Base-by-base conservation (phyloP, 2,113 vertebrate genomes). In the Cryptotis parvus region DNA sequence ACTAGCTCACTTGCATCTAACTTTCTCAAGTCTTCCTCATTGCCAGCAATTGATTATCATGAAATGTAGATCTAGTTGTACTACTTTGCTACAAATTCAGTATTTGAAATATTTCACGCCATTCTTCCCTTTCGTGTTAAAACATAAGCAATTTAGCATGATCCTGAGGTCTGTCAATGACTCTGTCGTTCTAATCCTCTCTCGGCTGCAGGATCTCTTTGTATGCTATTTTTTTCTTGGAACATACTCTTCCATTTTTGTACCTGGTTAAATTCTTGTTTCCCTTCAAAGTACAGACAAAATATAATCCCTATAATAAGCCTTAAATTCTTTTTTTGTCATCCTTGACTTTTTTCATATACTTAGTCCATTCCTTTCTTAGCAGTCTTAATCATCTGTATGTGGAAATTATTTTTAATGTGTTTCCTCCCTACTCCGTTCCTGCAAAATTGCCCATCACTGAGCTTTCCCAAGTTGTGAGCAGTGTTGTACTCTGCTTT, bases 51-150 rank as follows among this genome's bases (percentile, higher is more conserved):
- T 78, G 27, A 43, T 45, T 52, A 85, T 93, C 72, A 76, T 68
- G 37, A 70, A 86, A 37, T 66, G 72, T 22, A 63, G 43, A 76
- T 63, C 66, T 52, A 6, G 12, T 78, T 70, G 5, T 45, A 27
- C 63, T 79, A 86, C 41, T 91, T 91, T 26, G 14, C 61, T 43
- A n/a, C n/a, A n/a, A n/a, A 35, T 78, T 76, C 55, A 58, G 15
- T 58, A 58, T 24, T 58, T 24, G 24, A 92, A 22, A 87, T 22
- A 8, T 74, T 76, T 74, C 35, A 37, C 15, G 4, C 10, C 26
- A 9, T 61, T 85, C 33, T 45, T 37, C 14, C 16, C n/a, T 83
- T 76, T 16, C 15, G 80, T 15, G 1, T 69, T 84, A 66, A 86
- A 85, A 27, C 26, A 9, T 79, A 45, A 90, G 79, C 33, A 80